phyloP scores from a whole-genome alignment of 1,140 invertebrate genomes.

The Chrysopa pallens region DNA sequence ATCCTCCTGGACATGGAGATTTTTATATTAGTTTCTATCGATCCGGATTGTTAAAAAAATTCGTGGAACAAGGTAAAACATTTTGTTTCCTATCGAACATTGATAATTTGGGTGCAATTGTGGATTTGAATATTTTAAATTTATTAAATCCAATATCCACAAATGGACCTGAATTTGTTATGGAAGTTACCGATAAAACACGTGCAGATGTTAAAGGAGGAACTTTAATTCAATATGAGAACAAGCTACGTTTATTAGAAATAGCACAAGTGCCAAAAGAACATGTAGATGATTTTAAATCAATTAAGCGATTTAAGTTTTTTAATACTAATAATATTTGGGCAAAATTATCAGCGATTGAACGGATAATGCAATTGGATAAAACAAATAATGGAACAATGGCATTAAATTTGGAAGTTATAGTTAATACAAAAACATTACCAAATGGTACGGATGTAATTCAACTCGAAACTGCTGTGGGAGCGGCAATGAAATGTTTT shows the following conservation, averaged over 20 bases:
- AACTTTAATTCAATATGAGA: conserved; percentile 92
- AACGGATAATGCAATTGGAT: conserved; percentile 43
- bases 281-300: conserved; percentile 96
- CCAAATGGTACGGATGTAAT: conserved; percentile 86
- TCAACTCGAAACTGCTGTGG: conserved; percentile 95
- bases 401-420: conserved; percentile 89
- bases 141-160: conserved; percentile 40
- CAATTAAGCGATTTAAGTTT: conserved; percentile 95
- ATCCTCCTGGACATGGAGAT: conserved; percentile 97
- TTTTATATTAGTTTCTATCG: conserved; percentile 94
- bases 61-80: conserved; percentile 69
- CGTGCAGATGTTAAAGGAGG: conserved; percentile 98
- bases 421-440: conserved; percentile 84
- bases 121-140: conserved; percentile 91
- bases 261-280: conserved; percentile 98
- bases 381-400: conserved; percentile 35
- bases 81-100: conserved; percentile 99
- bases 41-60: conserved; percentile 83
- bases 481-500: conserved; percentile 97
- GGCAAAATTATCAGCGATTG: conserved; percentile 81
- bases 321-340: conserved; percentile 99
- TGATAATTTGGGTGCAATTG: conserved; percentile 97
- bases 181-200: conserved; percentile 99
- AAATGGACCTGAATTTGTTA: conserved; percentile 78
- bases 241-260: conserved; percentile 86